Conservation (phyloP, 2,888 invertebrate genomes). For the Ophonus ardosiacus region DNA sequence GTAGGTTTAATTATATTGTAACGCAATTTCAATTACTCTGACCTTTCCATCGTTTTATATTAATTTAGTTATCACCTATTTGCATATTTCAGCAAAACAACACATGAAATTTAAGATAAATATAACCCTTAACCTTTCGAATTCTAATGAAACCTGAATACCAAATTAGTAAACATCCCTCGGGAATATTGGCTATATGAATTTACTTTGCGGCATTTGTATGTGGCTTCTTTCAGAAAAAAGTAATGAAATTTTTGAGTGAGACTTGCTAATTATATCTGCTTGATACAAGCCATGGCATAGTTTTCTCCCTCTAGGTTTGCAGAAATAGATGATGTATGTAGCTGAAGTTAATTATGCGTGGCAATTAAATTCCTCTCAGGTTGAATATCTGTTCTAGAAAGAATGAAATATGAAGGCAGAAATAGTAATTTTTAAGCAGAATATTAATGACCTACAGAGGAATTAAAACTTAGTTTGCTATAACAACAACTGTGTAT, state of each 20-base stretch:
- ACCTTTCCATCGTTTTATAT: background rate
- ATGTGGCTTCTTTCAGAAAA: background rate
- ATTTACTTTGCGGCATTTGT: background rate
- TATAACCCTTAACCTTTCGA: slow-evolving; percentile 33
- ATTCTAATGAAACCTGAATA: slow-evolving; percentile 3
- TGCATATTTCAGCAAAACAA: slow-evolving; percentile 24
- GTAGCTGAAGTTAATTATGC: background rate
- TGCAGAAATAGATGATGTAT: background rate
- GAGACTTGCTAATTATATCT: no score
- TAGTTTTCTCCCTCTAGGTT: background rate
- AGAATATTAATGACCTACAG: slow-evolving; percentile 16
- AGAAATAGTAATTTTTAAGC: background rate
- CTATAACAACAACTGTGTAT: background rate
- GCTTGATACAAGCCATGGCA: no score
- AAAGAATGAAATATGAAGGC: slow-evolving; percentile 18
- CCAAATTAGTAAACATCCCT: background rate
- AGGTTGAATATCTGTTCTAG: slow-evolving; percentile 9
- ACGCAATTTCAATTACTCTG: background rate
- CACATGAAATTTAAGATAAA: slow-evolving; percentile 29
- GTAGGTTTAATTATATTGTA: background rate
- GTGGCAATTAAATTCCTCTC: background rate
- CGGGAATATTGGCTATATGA: slow-evolving; percentile 6
- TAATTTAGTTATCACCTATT: background rate
- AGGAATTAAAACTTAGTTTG: background rate
- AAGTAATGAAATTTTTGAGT: background rate